Evolutionary conservation across 2,113 vertebrate genomes (phyloP).

Genomic region (Australoheros scitulus): DNA sequence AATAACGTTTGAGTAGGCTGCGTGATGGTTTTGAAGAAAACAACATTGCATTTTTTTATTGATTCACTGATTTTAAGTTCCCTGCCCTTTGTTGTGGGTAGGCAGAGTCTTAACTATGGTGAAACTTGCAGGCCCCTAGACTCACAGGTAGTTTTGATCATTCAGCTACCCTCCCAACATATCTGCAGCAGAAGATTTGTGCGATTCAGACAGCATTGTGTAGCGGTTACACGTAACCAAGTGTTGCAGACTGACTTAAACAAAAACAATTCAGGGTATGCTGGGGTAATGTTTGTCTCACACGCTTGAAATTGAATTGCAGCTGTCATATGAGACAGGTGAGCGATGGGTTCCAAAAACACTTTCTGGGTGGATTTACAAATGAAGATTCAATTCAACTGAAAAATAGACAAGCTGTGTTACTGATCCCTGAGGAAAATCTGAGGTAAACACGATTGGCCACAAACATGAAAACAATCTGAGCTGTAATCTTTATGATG

Average conservation of each 20-base stretch:
- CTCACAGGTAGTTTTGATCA: neutral
- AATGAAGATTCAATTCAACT: neutral
- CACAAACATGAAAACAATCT: neutral
- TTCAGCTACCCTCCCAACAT: neutral
- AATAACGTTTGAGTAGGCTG: neutral
- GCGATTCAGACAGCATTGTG: neutral
- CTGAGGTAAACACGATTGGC: slow-evolving; percentile 6
- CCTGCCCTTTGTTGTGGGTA: neutral
- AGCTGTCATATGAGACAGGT: neutral
- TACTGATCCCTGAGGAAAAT: slow-evolving; percentile 17
- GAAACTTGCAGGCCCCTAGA: neutral
- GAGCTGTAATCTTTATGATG: slow-evolving; percentile 39
- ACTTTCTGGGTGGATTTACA: neutral
- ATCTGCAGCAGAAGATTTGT: neutral
- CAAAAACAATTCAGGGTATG: neutral
- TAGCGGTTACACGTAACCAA: neutral
- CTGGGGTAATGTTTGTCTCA: neutral
- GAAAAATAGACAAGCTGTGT: slow-evolving; percentile 3
- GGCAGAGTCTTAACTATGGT: neutral
- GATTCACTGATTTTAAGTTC: neutral
- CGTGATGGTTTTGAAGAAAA: slow-evolving; percentile 2
- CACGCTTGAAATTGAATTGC: neutral
- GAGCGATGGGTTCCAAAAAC: neutral
- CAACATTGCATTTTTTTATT: neutral
- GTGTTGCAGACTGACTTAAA: neutral